A percentile compares a stretch with the other conserved stretches of the same genome.
phyloP scores from a whole-genome alignment of 2,888 invertebrate genomes.

The Diaphora mendica region DNA sequence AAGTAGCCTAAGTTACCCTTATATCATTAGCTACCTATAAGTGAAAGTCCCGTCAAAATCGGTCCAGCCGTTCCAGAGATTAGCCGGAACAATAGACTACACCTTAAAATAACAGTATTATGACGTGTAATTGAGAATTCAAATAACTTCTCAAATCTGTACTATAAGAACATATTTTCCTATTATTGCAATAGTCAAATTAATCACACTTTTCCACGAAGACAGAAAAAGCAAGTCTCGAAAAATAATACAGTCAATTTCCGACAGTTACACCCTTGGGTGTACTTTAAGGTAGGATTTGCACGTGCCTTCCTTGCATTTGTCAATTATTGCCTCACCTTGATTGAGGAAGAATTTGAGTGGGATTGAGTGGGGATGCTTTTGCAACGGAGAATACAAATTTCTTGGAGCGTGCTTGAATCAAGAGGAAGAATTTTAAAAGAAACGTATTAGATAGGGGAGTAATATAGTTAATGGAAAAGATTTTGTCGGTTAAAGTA shows the following conservation, averaged over 20 bases:
- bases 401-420: background rate
- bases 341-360: background rate
- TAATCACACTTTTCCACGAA: background rate
- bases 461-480: background rate
- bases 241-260: background rate
- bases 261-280: background rate
- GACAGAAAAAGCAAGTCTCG: background rate
- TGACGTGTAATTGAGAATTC: too few relatives aligned
- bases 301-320: background rate
- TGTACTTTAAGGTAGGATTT: background rate
- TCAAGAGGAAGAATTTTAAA: background rate
- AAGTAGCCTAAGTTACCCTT: too few relatives aligned
- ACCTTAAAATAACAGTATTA: too few relatives aligned
- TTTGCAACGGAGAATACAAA: conserved; percentile 3
- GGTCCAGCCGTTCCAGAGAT: too few relatives aligned
- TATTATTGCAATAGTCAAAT: background rate
- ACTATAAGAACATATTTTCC: background rate
- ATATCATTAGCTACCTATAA: too few relatives aligned
- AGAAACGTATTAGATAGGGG: background rate
- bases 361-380: background rate
- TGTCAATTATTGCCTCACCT: background rate
- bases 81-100: too few relatives aligned
- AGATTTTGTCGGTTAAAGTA: background rate
- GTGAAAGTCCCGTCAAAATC: too few relatives aligned
- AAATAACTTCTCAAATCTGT: too few relatives aligned